Evolutionary conservation across 2,888 invertebrate genomes (phyloP).

Genomic region (Seira sanloemensis): DNA sequence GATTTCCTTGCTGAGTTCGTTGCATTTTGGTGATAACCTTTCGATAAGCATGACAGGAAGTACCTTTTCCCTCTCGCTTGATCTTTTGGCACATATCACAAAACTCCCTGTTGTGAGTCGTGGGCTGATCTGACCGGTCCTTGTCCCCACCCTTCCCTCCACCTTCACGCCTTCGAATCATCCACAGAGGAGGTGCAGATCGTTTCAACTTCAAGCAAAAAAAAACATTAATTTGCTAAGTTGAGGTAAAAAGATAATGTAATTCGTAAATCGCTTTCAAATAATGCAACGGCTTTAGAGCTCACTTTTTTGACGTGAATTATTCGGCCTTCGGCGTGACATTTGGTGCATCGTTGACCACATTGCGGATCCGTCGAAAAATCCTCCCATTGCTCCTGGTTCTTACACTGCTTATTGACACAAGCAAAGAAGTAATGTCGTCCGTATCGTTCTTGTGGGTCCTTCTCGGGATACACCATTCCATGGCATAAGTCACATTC

Average conservation of each 20-base stretch:
- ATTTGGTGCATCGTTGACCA: neutral
- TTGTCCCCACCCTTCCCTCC: neutral
- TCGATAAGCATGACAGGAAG: neutral
- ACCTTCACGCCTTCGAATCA: neutral
- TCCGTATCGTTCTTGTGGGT: neutral
- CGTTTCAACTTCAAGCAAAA: neutral
- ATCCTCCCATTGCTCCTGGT: neutral
- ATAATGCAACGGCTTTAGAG: no score
- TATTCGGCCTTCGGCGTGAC: neutral
- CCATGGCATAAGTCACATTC: neutral
- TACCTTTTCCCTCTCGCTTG: neutral
- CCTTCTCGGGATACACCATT: neutral
- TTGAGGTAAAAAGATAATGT: no score
- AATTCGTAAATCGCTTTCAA: no score
- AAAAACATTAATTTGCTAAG: neutral
- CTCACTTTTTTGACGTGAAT: neutral
- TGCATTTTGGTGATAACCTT: neutral
- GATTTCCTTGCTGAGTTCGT: neutral
- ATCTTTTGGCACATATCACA: neutral
- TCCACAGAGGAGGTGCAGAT: neutral
- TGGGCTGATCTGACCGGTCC: neutral
- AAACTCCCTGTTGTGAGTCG: neutral
- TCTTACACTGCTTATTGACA: neutral
- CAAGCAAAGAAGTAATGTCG: neutral
- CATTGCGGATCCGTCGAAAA: neutral